Base-by-base conservation (phyloP, 2,797 vertebrate species). In the Sphenodon punctatus region DNA sequence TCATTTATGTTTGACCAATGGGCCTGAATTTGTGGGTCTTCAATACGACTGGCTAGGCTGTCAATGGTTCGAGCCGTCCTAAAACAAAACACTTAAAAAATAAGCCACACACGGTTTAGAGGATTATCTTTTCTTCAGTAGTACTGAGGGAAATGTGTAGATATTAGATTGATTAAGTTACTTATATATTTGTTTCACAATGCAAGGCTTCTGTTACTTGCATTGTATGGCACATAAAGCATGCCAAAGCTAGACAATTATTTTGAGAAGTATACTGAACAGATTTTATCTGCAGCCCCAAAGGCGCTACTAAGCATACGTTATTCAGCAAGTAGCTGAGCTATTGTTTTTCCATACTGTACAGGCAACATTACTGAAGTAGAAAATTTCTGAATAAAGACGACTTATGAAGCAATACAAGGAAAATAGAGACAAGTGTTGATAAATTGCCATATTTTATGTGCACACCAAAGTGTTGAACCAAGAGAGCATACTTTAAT, bases 1-100 rank as follows among this genome's bases (percentile, higher is more conserved):
- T 99, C 97, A 30, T 98, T 99, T 79, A 99, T 99, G 88, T 98
- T 99, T 71, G 99, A 99, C 99, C 99, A 99, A 80, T 99, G 99
- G 32, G 99, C 99, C 91, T 99, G 99, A 86, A 99, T 98, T 95
- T 99, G 99, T 15, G 99, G 99, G 89, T 99, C 99, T 79, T 99
- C 99, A 15, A 99, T 98, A 19, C 97, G 97, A 86, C 97, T 98
- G 6, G 99, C 98, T 89, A 99, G 94, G 77, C 97, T 98, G 94
- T 99, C 99, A 45, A 99, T 99, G 73, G 96, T 97, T 48, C 94
- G 95, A 74, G 96, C 96, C 43, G 96, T 95, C 90, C 96, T 96
- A 95, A 60, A 88, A 68, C 8, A 78, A 38, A 91, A 67, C 76
- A 80, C 30, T 58, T 23, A 53, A 19, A 87, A 60, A 56, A 10